A percentile compares a stretch with the other conserved stretches of the same genome.
phyloP scores from a whole-genome alignment of 2,113 vertebrate species.

The Tragelaphus strepsiceros region DNA sequence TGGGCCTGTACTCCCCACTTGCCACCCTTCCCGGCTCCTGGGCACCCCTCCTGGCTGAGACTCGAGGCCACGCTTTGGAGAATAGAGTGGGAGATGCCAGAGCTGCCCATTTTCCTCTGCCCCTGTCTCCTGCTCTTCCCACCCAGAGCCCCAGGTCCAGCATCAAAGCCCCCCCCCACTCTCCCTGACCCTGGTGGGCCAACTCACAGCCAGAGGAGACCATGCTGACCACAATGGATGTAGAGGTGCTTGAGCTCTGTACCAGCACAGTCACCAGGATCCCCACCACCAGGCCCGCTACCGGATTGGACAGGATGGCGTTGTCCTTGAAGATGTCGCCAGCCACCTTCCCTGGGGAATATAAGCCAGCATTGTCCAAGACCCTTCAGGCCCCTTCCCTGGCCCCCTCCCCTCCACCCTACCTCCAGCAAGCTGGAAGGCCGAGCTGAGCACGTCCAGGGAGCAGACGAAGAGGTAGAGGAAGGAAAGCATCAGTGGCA shows the following conservation, averaged over 20 bases:
- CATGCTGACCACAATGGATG: constrained; percentile 94
- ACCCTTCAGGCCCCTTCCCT: not conserved
- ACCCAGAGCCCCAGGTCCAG: not conserved
- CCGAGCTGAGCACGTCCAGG: constrained; percentile 93
- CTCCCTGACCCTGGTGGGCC: not conserved
- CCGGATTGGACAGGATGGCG: constrained; percentile 89
- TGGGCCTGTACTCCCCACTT: not conserved
- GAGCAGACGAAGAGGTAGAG: constrained; percentile 94
- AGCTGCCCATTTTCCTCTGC: not conserved
- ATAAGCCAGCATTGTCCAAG: not conserved
- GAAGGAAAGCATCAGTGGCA: constrained; percentile 87
- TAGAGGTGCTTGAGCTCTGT: constrained; percentile 95
- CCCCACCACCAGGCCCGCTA: constrained; percentile 92
- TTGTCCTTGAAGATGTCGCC: constrained; percentile 95
- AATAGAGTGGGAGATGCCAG: not conserved
- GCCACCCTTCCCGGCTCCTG: not conserved
- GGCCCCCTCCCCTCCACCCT: not conserved
- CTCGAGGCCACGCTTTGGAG: not conserved
- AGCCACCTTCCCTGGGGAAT: constrained; percentile 88
- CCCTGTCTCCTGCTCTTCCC: not conserved
- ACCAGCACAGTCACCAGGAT: constrained; percentile 93
- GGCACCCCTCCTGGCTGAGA: not conserved
- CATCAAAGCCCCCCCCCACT: too few species aligned
- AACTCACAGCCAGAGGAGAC: constrained; percentile 94
- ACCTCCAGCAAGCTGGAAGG: constrained; percentile 96